Base-by-base conservation (phyloP, 2,888 invertebrate genomes). In the Celastrina argiolus region DNA sequence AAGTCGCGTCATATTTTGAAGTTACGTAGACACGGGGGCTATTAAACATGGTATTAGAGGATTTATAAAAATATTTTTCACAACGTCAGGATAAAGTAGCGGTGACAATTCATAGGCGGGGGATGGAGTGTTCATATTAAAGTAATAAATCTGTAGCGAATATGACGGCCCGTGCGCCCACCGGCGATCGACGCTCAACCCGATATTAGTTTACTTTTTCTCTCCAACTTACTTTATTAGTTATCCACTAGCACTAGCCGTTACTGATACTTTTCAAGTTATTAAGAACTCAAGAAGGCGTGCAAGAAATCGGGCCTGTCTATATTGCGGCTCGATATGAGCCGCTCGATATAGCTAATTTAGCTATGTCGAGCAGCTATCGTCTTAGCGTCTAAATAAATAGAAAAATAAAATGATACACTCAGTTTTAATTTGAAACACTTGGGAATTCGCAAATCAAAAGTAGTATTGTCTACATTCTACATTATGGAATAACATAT, bases 191-290 rank as follows among this genome's bases (percentile, higher is more conserved):
- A 78, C 83, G 79, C 75, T 75, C 81, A 79, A 84, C 84, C 85
- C 86, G 91, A 90, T 92, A 92, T 92, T 92, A 92, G 91, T 92
- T 91, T 91, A 90, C 91, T 91, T 91, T 90, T 87, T 85, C 86
- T 85, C 89, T 89, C 83, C 81, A 90, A 89, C 86, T 91, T 88
- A 87, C 85, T 87, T 88, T 90, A 91, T 89, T 89, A 89, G 87
- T 87, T 89, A 88, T 82, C 85, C 79, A 83, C 74, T 83, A 82
- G 80, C 79, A 78, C 82, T 81, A 83, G 81, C 82, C 81, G 81
- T 79, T 81, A 77, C 77, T 82, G 83, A 87, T 88, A 88, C 84
- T 87, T 88, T 84, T 81, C 84, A 82, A 85, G 81, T 85, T 89
- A 90, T 89, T 85, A 83, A 85, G 81, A 83, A 84, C 80, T 76